phyloP scores from a whole-genome alignment of 2,113 vertebrate species.

The Dinomys branickii region DNA sequence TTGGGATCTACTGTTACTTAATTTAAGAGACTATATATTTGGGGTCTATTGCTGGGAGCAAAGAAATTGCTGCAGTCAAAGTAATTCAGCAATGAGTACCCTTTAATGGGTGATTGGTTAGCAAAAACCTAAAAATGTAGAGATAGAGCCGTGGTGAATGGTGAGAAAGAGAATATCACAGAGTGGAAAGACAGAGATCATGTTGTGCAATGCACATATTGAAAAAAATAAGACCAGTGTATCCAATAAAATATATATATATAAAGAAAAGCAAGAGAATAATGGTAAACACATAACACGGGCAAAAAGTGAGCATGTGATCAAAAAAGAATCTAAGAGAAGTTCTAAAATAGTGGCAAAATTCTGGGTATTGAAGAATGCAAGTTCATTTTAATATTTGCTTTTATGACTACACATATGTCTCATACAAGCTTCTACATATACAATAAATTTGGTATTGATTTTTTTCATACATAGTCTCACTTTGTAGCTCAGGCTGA shows the following conservation, averaged over 20 bases:
- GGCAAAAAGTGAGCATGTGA: neutral
- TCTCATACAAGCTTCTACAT: neutral
- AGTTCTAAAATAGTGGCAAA: neutral
- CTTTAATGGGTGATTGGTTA: neutral
- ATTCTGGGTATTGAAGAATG: neutral
- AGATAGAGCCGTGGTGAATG: neutral
- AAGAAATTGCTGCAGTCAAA: neutral
- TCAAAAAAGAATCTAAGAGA: neutral
- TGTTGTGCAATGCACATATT: neutral
- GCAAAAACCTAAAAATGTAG: neutral
- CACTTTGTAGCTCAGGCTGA: neutral
- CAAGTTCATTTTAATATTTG: neutral
- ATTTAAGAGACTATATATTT: neutral
- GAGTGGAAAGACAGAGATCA: neutral
- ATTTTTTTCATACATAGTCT: neutral
- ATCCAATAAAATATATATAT: neutral
- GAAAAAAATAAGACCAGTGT: slow-evolving; percentile 19
- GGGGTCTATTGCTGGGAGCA: neutral
- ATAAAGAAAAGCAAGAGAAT: neutral
- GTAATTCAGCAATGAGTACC: neutral
- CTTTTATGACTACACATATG: neutral
- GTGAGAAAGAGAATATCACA: neutral
- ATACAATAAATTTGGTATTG: neutral
- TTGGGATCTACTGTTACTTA: neutral
- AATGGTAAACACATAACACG: neutral